Base-by-base conservation (phyloP, 2,888 invertebrate species). In the Chymomyza fuscimana region DNA sequence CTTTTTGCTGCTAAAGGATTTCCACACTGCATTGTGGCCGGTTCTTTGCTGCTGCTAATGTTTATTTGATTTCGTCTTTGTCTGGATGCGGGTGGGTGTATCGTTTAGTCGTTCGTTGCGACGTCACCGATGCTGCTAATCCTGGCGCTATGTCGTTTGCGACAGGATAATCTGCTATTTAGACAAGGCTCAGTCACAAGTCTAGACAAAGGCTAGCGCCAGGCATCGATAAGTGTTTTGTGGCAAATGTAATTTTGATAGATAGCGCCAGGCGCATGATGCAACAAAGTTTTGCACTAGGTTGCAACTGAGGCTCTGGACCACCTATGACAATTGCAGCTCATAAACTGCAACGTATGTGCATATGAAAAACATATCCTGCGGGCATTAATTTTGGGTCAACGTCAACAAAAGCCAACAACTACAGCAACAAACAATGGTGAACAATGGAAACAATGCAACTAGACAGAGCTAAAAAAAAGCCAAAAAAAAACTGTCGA, bases 121-220 rank as follows among this genome's bases (percentile, higher is more conserved):
- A 29, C 59, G 58, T 50, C 54, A 54, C 10, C 19, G 54, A 54
- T n/a, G 54, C 58, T 66, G 67, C 46, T 85, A 86, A 86, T 82
- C 85, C 85, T 84, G 85, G 85, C 85, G 86, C 85, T 85, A 62
- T 40, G 67, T 40, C 61, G 67, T 67, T 60, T 71, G 67, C 70
- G 61, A 66, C 70, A 80, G 87, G 87, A 87, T 87, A 82, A 87
- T 87, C 87, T 78, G 58, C 78, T 76, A 84, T 87, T 87, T 85
- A 82, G 86, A 77, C 85, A 61, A 58, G 65, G 79, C 79, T 86
- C 86, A 86, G 86, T 87, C 80, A 87, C 85, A 86, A 86, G 87
- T 87, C 87, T 87, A 83, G 83, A 85, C 83, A 83, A 83, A 80
- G 81, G 77, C 58, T 65, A 80, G 75, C 77, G 78, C 69, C 78